Evolutionary conservation across 2,888 invertebrate species (phyloP), one percentile per base, ranked within the genome.

Genomic region (Hyposoter didymator): DNA sequence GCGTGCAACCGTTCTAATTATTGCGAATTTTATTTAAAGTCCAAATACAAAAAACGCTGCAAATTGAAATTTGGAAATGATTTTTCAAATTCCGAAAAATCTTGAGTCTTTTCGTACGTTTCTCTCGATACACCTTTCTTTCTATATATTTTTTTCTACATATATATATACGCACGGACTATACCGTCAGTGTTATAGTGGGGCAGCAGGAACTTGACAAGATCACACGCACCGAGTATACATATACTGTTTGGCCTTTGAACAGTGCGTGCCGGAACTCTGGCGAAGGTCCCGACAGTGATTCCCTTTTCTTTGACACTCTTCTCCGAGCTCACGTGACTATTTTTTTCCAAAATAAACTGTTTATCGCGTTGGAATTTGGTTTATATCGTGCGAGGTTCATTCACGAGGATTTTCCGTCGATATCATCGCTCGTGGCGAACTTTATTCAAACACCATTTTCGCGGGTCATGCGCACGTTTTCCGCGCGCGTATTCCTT

Each of bases 211-310:
- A 89, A 89, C 90, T 88, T 90, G 85, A 87, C 87, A 88, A 84
- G 89, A 89, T 90, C 88, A 88, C 83, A 74, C 90, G 72, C 79
- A 52, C 28, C 64, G 87, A 88, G 90, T 89, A 88, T 89, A 89
- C 88, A 88, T 87, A 89, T 89, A 90, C 88, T 85, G 87, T 88
- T 85, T 87, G 88, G 86, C 89, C 89, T 89, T 90, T 89, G 90
- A 90, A 90, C 88, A 87, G 86, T 87, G 85, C 88, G 88, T 78
- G 66, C 75, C 82, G 84, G 84, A 84, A 84, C 67, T 83, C 72
- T 76, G 39, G 55, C 69, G 62, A 62, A 28, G 45, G n/a, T 43
- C 67, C 43, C 67, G 32, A 73, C 49, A 45, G 19, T 45, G 43
- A 62, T 64, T 75, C 49, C 43, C 47, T 22, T 22, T 69, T 35